Percentiles rank a stretch among this genome's conserved stretches.
These are phyloP conservation scores for Romanomermis culicivorax DNA, from an alignment of 2,888 invertebrate species.

Conservation along the genomic window DNA sequence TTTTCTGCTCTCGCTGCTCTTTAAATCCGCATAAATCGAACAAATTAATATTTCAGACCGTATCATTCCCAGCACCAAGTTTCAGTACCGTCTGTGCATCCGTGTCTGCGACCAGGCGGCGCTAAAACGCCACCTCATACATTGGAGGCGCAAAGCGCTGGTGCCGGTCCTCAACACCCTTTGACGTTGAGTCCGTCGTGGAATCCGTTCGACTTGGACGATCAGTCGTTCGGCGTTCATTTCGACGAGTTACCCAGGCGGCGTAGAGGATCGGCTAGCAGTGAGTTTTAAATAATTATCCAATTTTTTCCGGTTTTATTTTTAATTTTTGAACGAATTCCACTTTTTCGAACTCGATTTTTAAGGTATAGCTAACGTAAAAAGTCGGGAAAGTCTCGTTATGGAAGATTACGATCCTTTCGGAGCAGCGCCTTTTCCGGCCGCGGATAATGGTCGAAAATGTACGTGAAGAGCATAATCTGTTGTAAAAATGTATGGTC, in stretches of 20 bases:
- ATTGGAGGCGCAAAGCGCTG: background rate
- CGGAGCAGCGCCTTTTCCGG: conserved; percentile 31
- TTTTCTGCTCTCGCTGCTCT: too few species aligned
- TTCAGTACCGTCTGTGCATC: background rate
- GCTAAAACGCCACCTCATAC: background rate
- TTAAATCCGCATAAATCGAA: too few species aligned
- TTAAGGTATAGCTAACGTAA: conserved; percentile 33
- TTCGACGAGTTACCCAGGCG: conserved; percentile 27
- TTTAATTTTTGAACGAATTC: background rate
- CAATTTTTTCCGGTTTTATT: background rate
- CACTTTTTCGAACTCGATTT: too few species aligned
- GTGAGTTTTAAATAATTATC: too few species aligned
- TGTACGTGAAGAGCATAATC: too few species aligned
- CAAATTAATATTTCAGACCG: conserved; percentile 1
- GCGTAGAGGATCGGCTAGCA: conserved; percentile 31
- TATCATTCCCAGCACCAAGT: conserved; percentile 4
- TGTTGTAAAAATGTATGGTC: too few species aligned
- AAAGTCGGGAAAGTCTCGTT: conserved; percentile 31
- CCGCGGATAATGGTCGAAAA: too few species aligned
- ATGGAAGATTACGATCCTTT: conserved; percentile 33
- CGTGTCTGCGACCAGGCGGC: background rate
- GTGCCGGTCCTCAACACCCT: background rate
- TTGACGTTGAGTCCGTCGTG: background rate
- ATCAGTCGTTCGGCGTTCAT: conserved; percentile 29
- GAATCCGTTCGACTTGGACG: conserved; percentile 18